Conservation (phyloP, 1,140 invertebrate species). For the Euura lappo region DNA sequence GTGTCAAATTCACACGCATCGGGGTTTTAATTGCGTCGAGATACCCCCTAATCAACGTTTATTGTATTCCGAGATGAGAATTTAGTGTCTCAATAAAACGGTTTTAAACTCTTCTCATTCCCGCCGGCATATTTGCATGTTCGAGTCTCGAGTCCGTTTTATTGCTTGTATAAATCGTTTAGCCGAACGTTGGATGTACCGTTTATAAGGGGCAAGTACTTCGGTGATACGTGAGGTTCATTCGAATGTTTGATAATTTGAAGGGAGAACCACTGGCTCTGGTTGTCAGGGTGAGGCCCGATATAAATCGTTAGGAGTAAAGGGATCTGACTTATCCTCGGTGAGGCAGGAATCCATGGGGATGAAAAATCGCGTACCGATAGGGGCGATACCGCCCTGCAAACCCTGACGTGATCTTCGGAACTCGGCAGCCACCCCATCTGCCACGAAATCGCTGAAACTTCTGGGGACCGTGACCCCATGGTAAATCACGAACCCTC, state of each 20-base stretch:
- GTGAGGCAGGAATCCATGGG: background rate
- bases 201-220: too few relatives aligned
- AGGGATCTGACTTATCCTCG: background rate
- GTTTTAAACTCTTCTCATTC: background rate
- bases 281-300: background rate
- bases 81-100: background rate
- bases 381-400: background rate
- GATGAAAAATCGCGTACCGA: background rate
- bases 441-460: background rate
- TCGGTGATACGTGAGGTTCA: constrained; percentile 40
- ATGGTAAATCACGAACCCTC: too few relatives aligned
- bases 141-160: constrained; percentile 21
- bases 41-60: background rate
- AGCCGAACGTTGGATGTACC: background rate
- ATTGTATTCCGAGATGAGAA: background rate
- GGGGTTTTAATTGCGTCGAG: too few relatives aligned
- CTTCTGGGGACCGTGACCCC: background rate
- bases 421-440: background rate
- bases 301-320: background rate
- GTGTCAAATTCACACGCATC: too few relatives aligned
- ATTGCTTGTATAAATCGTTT: constrained; percentile 47
- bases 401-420: background rate
- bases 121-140: constrained; percentile 10
- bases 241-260: constrained; percentile 29
- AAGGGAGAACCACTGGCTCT: background rate